Evolutionary conservation across 2,888 invertebrate genomes (phyloP).

Genomic region (Lucinisca nassula): DNA sequence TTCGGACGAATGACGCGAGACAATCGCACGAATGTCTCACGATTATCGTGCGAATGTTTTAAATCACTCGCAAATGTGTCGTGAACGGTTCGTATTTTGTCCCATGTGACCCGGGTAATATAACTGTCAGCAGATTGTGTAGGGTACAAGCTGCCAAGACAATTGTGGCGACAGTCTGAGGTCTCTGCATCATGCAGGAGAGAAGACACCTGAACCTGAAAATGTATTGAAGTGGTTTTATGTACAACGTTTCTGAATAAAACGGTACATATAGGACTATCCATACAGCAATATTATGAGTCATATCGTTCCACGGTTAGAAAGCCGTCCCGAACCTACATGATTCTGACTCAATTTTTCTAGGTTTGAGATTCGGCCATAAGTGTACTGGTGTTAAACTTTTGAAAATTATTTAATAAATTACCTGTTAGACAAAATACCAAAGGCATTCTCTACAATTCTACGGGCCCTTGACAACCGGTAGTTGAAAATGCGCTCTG

Average conservation of each 20-base stretch:
- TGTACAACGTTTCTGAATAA: not conserved
- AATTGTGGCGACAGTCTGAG: conserved; percentile 16
- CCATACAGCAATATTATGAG: too few relatives aligned
- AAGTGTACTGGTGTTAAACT: too few relatives aligned
- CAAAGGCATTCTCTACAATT: not conserved
- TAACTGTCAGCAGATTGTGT: conserved; percentile 18
- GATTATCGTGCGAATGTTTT: too few relatives aligned
- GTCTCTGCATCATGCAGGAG: conserved; percentile 31
- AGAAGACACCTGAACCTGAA: conserved; percentile 15
- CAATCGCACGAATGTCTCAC: too few relatives aligned
- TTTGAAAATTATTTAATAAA: not conserved
- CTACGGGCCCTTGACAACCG: not conserved
- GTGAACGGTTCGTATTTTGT: not conserved
- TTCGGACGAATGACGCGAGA: too few relatives aligned
- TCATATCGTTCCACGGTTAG: too few relatives aligned
- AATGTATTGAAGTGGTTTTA: not conserved
- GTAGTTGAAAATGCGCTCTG: conserved; percentile 30
- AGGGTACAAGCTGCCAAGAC: conserved; percentile 19
- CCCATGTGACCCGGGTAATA: not conserved
- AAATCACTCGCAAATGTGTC: too few relatives aligned
- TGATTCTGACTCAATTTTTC: not conserved
- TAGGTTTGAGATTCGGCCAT: not conserved
- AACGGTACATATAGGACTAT: not conserved
- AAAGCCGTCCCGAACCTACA: too few relatives aligned
- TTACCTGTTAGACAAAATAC: not conserved